Percentiles rank a stretch among this genome's conserved stretches.
These are phyloP conservation scores for Anastrepha ludens DNA, from an alignment of 1,140 invertebrate species.

Conservation along the genomic window DNA sequence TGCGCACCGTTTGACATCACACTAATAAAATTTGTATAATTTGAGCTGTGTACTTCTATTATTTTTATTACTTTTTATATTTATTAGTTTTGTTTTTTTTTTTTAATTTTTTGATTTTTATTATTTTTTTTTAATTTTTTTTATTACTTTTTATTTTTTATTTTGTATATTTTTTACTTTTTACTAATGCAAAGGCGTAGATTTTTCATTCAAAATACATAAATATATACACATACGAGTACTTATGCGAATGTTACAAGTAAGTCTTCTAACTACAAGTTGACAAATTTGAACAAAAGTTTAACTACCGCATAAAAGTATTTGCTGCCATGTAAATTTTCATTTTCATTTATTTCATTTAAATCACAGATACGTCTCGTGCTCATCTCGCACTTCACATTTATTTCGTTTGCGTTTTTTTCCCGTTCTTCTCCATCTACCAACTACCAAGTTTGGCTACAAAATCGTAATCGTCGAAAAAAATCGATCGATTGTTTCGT, in stretches of 20 bases:
- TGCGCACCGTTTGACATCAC: background rate
- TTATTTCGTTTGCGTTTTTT: background rate
- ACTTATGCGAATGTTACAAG: background rate
- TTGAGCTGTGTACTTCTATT: background rate
- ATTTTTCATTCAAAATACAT: background rate
- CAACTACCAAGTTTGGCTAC: constrained; percentile 34
- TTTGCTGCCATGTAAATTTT: background rate
- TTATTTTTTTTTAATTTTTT: background rate
- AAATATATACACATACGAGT: background rate
- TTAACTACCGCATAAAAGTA: background rate
- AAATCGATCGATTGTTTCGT: constrained; percentile 26
- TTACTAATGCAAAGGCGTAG: background rate
- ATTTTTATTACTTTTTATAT: background rate
- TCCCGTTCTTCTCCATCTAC: background rate
- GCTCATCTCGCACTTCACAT: background rate
- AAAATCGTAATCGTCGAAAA: constrained; percentile 18
- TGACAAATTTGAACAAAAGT: background rate
- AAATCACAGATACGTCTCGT: background rate
- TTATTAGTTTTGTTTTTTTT: background rate
- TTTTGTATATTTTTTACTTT: too few relatives aligned
- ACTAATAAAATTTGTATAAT: background rate
- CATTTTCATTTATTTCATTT: constrained; percentile 14
- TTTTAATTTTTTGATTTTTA: background rate
- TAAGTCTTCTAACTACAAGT: background rate
- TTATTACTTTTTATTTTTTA: background rate